Conservation (phyloP, 2,113 vertebrate genomes). For the Nothocercus julius region DNA sequence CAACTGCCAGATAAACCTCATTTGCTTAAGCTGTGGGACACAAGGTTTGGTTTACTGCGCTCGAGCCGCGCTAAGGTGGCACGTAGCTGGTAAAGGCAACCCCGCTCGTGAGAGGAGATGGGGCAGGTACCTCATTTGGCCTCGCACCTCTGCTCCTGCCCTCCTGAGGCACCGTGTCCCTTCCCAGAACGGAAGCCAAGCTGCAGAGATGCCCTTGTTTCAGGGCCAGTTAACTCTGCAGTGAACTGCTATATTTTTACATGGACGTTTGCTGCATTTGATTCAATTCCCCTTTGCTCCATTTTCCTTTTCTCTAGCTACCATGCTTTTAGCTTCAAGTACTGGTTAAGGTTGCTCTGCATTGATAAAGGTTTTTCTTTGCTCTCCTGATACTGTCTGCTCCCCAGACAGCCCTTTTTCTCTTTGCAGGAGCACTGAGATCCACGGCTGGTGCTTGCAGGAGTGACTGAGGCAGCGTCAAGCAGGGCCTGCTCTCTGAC, state of each 20-base stretch:
- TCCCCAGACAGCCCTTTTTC: background rate
- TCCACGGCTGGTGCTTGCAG: background rate
- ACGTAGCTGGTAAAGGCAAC: background rate
- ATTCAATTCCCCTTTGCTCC: background rate
- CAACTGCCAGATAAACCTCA: background rate
- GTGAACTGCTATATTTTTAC: background rate
- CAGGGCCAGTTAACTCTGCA: background rate
- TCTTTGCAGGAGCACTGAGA: background rate
- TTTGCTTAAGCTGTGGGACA: background rate
- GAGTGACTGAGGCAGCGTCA: accelerated
- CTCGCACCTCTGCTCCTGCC: too few species aligned
- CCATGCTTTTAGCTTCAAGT: background rate
- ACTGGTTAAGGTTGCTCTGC: background rate
- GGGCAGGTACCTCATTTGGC: background rate
- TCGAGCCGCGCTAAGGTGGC: background rate
- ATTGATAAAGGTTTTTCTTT: background rate
- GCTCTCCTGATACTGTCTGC: accelerated
- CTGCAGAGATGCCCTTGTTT: background rate
- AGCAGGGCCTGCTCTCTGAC: background rate
- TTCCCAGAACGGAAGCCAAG: background rate
- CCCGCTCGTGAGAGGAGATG: accelerated
- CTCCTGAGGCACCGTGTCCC: background rate
- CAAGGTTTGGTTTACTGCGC: background rate
- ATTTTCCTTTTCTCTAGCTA: background rate
- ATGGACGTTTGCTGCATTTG: background rate